Evolutionary conservation across 2,797 vertebrate genomes (phyloP), one percentile per base, ranked within the genome.

Genomic region (Enteromius anoplus): DNA sequence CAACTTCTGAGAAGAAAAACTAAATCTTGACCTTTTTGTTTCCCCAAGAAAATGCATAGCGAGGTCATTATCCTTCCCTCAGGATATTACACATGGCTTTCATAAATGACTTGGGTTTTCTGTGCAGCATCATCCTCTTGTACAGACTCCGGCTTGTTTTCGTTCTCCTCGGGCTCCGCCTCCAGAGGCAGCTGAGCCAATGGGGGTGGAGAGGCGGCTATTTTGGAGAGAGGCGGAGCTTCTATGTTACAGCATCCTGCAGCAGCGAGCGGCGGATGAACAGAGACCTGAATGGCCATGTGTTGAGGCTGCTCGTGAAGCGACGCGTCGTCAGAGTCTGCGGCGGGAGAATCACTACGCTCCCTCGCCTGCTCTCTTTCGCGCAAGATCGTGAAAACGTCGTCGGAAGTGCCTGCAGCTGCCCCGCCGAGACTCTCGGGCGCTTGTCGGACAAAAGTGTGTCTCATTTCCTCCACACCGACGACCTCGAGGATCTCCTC

Each of bases 401-500:
- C 97, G 0, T 94, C 90, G 3, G 89, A 86, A 0, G 84, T 87
- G 0, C 89, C 75, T 9, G 88, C 89, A 84, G 8, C 23, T 53
- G 0, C 78, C 0, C 11, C 85, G 3, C n/a, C 49, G 68, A 95
- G 95, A 10, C 94, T 95, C 86, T 97, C 97, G 0, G 96, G 95
- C 0, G 92, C 92, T 26, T 97, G 97, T 1, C 94, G 90, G n/a
- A 99, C 92, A 62, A 98, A 99, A 49, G 96, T 96, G 92, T 98
- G 98, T 77, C 97, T 96, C 94, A 97, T 97, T 86, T 99, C 98
- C 91, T 99, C 98, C 81, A 99, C 94, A 9, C 98, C 96, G 0
- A 99, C 98, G 78, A 98, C 98, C 88, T 99, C 98, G 93, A 99
- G 95, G 87, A 99, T 97, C 92, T 99, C 98, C 92, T 98, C 98